Percentiles rank a stretch among this genome's conserved stretches.
These are phyloP conservation scores for Crotalus adamanteus DNA, from an alignment of 2,797 vertebrate genomes.

Conservation along the genomic window DNA sequence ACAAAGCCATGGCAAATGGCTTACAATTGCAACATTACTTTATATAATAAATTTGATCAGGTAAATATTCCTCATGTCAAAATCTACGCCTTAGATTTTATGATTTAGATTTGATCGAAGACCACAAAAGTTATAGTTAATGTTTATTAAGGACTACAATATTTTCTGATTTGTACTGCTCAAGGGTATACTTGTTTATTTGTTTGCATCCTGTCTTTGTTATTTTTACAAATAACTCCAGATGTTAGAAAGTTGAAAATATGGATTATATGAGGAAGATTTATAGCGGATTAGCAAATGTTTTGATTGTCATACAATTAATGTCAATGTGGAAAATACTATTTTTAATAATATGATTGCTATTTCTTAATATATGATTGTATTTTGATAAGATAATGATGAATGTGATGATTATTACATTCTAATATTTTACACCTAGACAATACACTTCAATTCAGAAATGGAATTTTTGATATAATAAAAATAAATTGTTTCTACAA, in stretches of 20 bases:
- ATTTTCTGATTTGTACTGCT: not conserved
- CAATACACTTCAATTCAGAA: too few relatives aligned
- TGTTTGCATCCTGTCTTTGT: not conserved
- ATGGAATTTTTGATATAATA: too few relatives aligned
- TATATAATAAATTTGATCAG: not conserved
- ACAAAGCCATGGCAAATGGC: not conserved
- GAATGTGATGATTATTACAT: too few relatives aligned
- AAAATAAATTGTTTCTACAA: not conserved
- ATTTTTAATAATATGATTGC: too few relatives aligned
- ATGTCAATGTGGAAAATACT: too few relatives aligned
- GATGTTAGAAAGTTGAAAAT: too few relatives aligned
- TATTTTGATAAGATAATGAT: too few relatives aligned
- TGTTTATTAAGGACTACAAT: not conserved
- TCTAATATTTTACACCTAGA: too few relatives aligned
- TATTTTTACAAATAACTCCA: not conserved
- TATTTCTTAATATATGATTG: too few relatives aligned
- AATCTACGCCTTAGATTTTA: not conserved
- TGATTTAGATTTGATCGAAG: not conserved
- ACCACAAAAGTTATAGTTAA: not conserved
- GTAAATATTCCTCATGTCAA: fast-evolving
- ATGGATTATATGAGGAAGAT: too few relatives aligned
- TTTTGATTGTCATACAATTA: too few relatives aligned
- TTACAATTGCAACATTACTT: not conserved
- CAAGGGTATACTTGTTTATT: not conserved
- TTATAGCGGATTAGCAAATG: too few relatives aligned